phyloP scores from a whole-genome alignment of 2,888 invertebrate species.

The Drosophila gaucha region DNA sequence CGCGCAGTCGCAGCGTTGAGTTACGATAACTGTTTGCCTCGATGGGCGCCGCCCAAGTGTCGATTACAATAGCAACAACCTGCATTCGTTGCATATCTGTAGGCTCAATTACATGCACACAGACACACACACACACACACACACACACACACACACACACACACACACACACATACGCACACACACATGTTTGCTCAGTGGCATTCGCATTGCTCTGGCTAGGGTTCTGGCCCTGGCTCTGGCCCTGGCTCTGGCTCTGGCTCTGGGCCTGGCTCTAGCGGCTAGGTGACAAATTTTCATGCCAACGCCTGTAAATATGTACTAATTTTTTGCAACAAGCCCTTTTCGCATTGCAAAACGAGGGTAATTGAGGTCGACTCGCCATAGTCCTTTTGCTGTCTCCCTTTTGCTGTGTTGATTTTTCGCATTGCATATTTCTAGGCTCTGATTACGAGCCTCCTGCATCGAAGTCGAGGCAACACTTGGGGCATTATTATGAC shows the following conservation, averaged over 20 bases:
- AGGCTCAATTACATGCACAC: conserved; percentile 68
- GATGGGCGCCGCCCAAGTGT: conserved; percentile 82
- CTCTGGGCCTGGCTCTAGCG: conserved; percentile 17
- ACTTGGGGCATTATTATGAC: conserved; percentile 67
- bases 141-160: neutral
- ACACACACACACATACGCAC: conserved; percentile 5
- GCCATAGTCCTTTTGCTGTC: conserved; percentile 13
- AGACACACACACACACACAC: conserved; percentile 23
- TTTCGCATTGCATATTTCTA: conserved; percentile 76
- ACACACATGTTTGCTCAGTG: conserved; percentile 63
- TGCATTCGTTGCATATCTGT: conserved; percentile 73
- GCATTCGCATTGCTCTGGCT: conserved; percentile 52
- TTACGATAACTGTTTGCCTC: conserved; percentile 65
- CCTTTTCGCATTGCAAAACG: conserved; percentile 57
- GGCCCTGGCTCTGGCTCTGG: conserved; percentile 21
- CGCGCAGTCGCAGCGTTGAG: conserved; percentile 61
- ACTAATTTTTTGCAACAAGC: conserved; percentile 58
- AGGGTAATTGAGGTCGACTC: conserved; percentile 75
- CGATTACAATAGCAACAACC: conserved; percentile 71
- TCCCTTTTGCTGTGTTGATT: conserved; percentile 69
- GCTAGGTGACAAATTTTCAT: conserved; percentile 79
- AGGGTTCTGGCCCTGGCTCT: conserved; percentile 22
- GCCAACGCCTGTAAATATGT: conserved; percentile 80
- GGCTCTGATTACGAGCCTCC: conserved; percentile 61
- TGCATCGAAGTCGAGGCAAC: conserved; percentile 40